These are phyloP conservation scores for Abscondita cerata DNA, from an alignment of 2,888 invertebrate species.

Conservation along the genomic window DNA sequence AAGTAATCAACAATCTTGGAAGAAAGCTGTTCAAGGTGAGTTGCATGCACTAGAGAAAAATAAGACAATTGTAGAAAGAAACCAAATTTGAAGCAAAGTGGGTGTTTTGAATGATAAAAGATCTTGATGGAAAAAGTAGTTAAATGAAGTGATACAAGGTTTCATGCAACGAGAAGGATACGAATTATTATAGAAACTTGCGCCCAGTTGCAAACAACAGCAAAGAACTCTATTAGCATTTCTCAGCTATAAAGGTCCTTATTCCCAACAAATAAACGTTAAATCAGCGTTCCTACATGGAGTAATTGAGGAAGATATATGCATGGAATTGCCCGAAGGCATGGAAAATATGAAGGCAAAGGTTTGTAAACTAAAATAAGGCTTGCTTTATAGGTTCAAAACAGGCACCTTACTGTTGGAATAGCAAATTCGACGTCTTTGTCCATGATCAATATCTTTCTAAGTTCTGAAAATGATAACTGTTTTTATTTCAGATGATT, in stretches of 20 bases:
- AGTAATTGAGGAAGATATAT: too few species aligned
- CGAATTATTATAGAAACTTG: not conserved
- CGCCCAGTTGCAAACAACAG: not conserved
- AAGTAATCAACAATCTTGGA: not conserved
- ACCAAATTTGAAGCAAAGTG: not conserved
- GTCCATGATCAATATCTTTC: not conserved
- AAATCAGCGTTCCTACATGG: constrained; percentile 3
- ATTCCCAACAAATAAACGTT: not conserved
- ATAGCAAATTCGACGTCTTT: too few species aligned
- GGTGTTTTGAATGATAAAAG: not conserved
- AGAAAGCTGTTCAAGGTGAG: not conserved
- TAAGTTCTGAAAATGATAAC: not conserved
- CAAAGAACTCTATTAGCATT: not conserved
- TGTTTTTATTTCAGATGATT: too few species aligned
- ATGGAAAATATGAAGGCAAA: not conserved
- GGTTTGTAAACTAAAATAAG: not conserved
- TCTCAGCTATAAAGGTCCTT: not conserved
- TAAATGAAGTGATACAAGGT: not conserved
- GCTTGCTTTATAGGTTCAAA: not conserved
- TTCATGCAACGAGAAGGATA: not conserved
- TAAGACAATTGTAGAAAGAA: not conserved
- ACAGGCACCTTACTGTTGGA: not conserved
- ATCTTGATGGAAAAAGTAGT: not conserved
- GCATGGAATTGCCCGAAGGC: not conserved
- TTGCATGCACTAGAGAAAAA: too few species aligned